phyloP scores from a whole-genome alignment of 2,113 vertebrate genomes.

The Zosterops borbonicus region DNA sequence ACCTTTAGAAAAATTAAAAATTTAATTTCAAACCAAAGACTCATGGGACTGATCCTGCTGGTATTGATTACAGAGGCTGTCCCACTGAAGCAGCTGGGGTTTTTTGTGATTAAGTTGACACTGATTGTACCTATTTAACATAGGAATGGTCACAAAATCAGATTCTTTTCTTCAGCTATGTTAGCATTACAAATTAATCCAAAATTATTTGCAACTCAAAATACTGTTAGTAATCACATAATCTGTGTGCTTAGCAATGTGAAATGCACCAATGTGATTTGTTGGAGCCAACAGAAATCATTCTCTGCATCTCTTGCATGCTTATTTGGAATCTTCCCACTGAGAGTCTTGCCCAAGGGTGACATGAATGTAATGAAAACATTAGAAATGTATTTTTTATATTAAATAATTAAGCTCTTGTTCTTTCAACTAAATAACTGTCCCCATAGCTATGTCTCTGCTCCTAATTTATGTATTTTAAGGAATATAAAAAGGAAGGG shows the following conservation, averaged over 20 bases:
- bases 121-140: neutral
- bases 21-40: neutral
- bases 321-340: neutral
- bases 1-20: neutral
- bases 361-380: neutral
- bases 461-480: neutral
- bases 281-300: neutral
- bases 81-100: neutral
- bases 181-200: neutral
- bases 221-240: neutral
- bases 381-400: neutral
- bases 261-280: neutral
- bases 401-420: neutral
- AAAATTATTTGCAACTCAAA: neutral
- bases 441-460: neutral
- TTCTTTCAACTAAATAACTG: neutral
- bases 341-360: neutral
- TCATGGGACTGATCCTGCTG: neutral
- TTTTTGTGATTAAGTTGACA: neutral
- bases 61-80: neutral
- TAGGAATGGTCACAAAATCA: neutral
- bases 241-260: neutral
- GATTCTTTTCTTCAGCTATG: neutral
- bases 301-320: neutral
- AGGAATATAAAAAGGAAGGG: neutral